Conservation (phyloP, 2,113 vertebrate species). For the Serilophus lunatus region DNA sequence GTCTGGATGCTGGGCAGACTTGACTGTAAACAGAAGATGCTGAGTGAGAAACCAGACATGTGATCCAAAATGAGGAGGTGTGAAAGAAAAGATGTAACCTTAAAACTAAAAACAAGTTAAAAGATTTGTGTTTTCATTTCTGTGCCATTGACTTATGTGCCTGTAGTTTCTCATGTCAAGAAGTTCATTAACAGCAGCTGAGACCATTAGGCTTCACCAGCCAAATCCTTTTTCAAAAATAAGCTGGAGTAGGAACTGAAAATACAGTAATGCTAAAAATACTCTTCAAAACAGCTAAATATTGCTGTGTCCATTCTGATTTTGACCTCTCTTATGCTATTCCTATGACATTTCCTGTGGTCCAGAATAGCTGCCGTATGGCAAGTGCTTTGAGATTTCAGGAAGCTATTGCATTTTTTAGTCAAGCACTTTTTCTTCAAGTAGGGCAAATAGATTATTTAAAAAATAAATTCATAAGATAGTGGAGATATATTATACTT, state of each 20-base stretch:
- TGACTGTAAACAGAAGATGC: not conserved
- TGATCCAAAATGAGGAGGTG: not conserved
- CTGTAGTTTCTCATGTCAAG: not conserved
- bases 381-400: not conserved
- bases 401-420: not conserved
- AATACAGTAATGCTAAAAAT: not conserved
- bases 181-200: not conserved
- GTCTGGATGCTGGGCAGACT: not conserved
- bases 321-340: not conserved
- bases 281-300: not conserved
- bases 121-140: not conserved
- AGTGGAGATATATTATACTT: not conserved
- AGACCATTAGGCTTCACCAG: not conserved
- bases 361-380: not conserved
- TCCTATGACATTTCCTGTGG: not conserved
- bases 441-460: not conserved
- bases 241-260: not conserved
- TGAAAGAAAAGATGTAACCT: not conserved
- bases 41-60: rapidly evolving
- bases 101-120: not conserved
- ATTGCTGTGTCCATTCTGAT: rapidly evolving
- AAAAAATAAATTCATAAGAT: not conserved
- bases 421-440: not conserved
- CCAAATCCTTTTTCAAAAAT: not conserved
- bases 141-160: not conserved